These are phyloP conservation scores for Muraenolepis orangiensis DNA, from an alignment of 2,797 vertebrate genomes.

Conservation along the genomic window DNA sequence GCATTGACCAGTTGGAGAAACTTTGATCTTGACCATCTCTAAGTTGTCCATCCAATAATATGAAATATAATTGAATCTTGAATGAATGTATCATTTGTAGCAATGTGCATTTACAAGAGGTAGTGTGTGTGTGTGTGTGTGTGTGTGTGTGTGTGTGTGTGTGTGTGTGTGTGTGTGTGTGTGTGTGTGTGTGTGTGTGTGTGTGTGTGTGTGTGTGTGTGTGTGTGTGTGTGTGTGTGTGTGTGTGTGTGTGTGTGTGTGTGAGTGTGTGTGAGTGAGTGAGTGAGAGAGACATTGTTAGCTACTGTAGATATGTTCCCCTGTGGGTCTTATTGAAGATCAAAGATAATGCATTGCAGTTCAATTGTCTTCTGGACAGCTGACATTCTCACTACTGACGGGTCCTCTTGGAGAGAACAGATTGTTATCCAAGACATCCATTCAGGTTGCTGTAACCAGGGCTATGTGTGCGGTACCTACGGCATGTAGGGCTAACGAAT, in stretches of 20 bases:
- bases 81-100: background rate
- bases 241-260: too few species aligned
- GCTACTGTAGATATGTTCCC: constrained; percentile 37
- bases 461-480: background rate
- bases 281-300: constrained; percentile 43
- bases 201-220: constrained; percentile 4
- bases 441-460: background rate
- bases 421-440: background rate
- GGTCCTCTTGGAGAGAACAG: background rate
- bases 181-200: background rate
- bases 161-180: constrained; percentile 15
- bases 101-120: background rate
- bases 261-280: constrained; percentile 9
- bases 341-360: constrained; percentile 27
- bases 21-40: background rate
- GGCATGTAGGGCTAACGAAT: background rate
- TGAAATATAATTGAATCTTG: background rate
- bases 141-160: background rate
- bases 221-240: constrained; percentile 19
- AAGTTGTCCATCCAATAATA: background rate
- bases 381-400: too few species aligned
- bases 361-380: constrained; percentile 33
- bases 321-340: constrained; percentile 56
- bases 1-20: background rate
- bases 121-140: background rate